Percentiles rank a stretch among this genome's conserved stretches.
Evolutionary conservation across 2,888 invertebrate genomes (phyloP).

Genomic region (Aleiodes testaceus): DNA sequence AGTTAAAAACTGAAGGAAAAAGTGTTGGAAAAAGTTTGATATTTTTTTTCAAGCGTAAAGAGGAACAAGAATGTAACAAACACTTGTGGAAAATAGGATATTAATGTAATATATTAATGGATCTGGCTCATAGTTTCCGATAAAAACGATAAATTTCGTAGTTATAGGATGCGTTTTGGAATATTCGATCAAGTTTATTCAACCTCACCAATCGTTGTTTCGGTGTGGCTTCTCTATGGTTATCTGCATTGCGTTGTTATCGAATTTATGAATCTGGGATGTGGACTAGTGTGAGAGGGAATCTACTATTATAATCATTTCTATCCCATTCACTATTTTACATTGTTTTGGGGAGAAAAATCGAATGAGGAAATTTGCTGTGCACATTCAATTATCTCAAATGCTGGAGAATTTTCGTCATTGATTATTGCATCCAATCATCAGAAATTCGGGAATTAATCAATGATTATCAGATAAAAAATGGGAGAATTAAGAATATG

Average conservation of each 20-base stretch:
- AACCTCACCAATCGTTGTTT: constrained; percentile 19
- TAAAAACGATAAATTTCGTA: constrained; percentile 19
- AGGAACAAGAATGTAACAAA: background rate
- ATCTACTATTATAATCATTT: background rate
- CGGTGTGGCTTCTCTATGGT: background rate
- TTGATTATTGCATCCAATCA: no score
- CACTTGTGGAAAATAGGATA: background rate
- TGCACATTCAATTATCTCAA: no score
- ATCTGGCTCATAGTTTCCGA: constrained; percentile 1
- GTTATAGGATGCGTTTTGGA: background rate
- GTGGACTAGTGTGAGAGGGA: background rate
- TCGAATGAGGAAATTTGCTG: no score
- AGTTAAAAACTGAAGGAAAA: constrained; percentile 41
- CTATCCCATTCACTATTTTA: background rate
- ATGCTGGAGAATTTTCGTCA: no score
- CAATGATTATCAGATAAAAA: no score
- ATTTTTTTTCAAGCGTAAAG: background rate
- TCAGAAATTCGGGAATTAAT: no score
- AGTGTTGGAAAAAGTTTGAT: constrained; percentile 32
- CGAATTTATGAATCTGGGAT: constrained; percentile 8
- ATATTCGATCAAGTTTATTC: constrained; percentile 16
- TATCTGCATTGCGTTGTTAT: constrained; percentile 5
- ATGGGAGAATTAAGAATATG: no score
- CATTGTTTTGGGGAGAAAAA: background rate
- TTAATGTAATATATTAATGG: background rate